Conservation (phyloP, 2,113 vertebrate species). For the Peromyscus leucopus region DNA sequence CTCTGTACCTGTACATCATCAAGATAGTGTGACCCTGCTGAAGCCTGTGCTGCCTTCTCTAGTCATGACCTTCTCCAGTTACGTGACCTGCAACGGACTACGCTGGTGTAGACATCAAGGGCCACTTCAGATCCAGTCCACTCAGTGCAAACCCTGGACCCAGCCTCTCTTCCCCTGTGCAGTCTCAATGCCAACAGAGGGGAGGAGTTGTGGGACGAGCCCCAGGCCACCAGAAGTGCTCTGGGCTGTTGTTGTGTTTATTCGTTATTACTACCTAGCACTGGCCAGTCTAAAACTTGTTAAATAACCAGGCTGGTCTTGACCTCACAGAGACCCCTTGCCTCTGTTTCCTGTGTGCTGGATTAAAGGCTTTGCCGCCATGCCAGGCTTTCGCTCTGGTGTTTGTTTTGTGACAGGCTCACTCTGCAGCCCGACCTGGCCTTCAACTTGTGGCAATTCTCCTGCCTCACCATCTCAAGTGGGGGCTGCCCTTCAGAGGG, state of each 20-base stretch:
- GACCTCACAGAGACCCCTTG: background rate
- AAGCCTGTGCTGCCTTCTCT: background rate
- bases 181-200: background rate
- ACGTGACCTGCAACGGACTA: background rate
- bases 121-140: background rate
- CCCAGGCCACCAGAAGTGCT: background rate
- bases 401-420: background rate
- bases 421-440: background rate
- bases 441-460: background rate
- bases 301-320: background rate
- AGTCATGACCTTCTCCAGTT: background rate
- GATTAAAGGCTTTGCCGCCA: background rate
- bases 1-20: background rate
- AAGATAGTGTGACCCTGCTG: background rate
- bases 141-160: background rate
- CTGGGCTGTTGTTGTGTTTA: background rate
- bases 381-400: background rate
- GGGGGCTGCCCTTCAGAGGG: background rate
- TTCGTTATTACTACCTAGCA: background rate
- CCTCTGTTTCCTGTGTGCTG: background rate
- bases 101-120: background rate
- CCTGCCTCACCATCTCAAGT: background rate
- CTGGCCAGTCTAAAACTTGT: background rate
- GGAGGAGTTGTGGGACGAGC: too few species aligned
- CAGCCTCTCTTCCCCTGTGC: background rate